Evolutionary conservation across 30 jellyfish, hydroid and myxozoan genomes (phyloP).

Genomic region (Pseudorhiza aurosa): DNA sequence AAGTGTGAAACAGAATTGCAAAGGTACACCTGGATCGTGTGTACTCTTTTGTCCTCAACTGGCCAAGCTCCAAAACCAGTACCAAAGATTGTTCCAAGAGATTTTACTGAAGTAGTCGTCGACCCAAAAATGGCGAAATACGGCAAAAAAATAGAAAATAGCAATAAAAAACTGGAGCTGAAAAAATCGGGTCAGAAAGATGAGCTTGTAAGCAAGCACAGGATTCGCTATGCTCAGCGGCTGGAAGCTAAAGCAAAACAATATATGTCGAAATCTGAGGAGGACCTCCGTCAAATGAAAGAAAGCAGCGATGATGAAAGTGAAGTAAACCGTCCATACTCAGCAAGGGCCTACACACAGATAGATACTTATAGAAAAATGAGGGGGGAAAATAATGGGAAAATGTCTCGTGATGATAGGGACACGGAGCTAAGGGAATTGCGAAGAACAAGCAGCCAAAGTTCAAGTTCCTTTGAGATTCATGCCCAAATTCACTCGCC

Average conservation of each 20-base stretch:
- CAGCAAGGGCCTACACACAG: constrained; percentile 56
- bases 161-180: constrained; percentile 51
- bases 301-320: constrained; percentile 29
- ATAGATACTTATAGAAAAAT: neutral
- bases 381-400: neutral
- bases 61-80: constrained; percentile 74
- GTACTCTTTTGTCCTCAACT: constrained; percentile 75
- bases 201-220: constrained; percentile 31
- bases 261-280: constrained; percentile 41
- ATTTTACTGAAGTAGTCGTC: constrained; percentile 59
- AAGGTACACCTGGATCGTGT: constrained; percentile 92
- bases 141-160: constrained; percentile 38
- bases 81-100: constrained; percentile 77
- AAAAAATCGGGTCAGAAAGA: constrained; percentile 43
- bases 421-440: constrained; percentile 9
- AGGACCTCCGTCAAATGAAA: constrained; percentile 17
- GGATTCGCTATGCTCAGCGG: constrained; percentile 59
- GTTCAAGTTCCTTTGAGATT: constrained; percentile 62
- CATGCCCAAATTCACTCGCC: constrained; percentile 74
- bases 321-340: constrained; percentile 47
- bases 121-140: constrained; percentile 68
- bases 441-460: constrained; percentile 73
- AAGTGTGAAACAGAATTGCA: constrained; percentile 92
- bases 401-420: neutral
- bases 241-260: constrained; percentile 60